Evolutionary conservation across 2,113 vertebrate genomes (phyloP), one percentile per base, ranked within the genome.

Genomic region (Scalopus aquaticus): DNA sequence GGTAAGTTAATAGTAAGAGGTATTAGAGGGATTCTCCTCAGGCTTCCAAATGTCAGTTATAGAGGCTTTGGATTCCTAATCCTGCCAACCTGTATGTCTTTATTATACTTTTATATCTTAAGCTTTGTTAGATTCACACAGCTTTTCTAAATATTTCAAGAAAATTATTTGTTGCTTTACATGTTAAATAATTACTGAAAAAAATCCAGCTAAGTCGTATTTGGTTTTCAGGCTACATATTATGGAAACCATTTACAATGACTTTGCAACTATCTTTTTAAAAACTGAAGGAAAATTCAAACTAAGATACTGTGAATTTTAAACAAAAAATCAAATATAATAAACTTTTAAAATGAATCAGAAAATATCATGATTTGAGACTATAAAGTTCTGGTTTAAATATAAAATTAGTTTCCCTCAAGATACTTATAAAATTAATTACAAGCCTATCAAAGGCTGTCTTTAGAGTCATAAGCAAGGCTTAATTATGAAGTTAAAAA

Each of bases 401-500:
- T 88, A 60, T 20, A 69, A 69, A 95, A 76, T 65, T 39, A 69
- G 37, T 56, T 84, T 82, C 65, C 30, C 12, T 79, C 32, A 91
- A 67, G 37, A 79, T 26, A 82, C 6, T 51, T 42, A 51, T 12
- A 87, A 46, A 79, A 62, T 65, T 86, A 79, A 62, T 65, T 86
- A 73, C 6, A 80, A 93, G 72, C 9, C 49, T 73, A 72, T 80
- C 58, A 72, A 72, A 80, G 12, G 5, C 30, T 76, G 77, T 65
- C 16, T 85, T 60, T 72, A 76, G 79, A 49, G 58, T 88, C 15
- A 35, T 39, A 67, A 95, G 22, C n/a, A 86, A 83, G 28, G 11
- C 3, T 89, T 92, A 81, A 96, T 94, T 82, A 83, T 9, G 16
- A 93, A 78, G 51, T 46, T 69, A 37, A 77, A 80, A 44, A 7